Evolutionary conservation across 2,797 vertebrate species (phyloP).

Genomic region (Ptychobarbus kaznakovi): DNA sequence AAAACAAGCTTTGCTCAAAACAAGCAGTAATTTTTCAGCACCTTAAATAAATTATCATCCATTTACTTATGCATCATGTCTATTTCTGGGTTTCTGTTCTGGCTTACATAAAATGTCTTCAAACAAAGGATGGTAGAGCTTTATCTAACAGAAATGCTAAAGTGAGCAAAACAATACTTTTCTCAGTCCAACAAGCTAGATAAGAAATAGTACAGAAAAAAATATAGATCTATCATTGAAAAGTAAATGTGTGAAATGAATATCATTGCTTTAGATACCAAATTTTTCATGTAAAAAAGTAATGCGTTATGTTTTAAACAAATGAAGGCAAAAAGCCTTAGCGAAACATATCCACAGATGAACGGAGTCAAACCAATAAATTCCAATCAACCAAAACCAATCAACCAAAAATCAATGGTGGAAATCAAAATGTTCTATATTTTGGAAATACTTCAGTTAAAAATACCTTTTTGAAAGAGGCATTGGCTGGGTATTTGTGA

Average conservation of each 20-base stretch:
- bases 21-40: background rate
- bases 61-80: no score
- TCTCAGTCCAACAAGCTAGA: background rate
- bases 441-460: no score
- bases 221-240: background rate
- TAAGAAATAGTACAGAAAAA: background rate
- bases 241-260: background rate
- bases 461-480: no score
- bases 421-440: background rate
- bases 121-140: no score
- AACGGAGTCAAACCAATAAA: background rate
- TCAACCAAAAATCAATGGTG: background rate
- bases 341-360: background rate
- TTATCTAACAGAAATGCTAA: background rate
- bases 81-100: no score
- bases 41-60: background rate
- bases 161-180: background rate
- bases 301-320: background rate
- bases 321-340: background rate
- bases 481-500: no score
- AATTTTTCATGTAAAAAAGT: background rate
- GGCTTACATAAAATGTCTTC: no score
- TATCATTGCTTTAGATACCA: background rate
- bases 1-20: background rate
- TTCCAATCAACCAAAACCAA: background rate